Percentiles rank a stretch among this genome's conserved stretches.
Conservation (phyloP, 2,113 vertebrate genomes). For the Physeter macrocephalus region DNA sequence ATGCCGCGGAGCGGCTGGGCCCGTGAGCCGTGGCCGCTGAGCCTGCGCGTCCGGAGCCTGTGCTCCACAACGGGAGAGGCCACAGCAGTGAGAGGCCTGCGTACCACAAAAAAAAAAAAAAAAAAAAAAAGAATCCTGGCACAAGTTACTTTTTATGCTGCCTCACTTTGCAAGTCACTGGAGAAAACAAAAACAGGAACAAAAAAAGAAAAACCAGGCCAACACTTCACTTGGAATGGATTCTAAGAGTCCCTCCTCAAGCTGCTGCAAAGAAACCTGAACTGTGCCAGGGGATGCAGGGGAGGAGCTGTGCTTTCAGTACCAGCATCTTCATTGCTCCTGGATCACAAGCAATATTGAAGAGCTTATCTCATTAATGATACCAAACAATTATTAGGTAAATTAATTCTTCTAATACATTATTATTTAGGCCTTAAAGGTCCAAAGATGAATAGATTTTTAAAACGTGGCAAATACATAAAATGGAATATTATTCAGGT, state of each 20-base stretch:
- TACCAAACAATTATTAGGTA: background rate
- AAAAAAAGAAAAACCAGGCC: background rate
- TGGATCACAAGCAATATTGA: background rate
- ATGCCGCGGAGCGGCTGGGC: too few species aligned
- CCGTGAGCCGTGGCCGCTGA: too few species aligned
- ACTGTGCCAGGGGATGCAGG: accelerated
- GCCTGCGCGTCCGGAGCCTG: too few species aligned
- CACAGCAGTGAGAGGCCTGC: too few species aligned
- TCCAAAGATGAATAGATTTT: background rate
- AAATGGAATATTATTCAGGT: background rate
- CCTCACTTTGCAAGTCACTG: background rate
- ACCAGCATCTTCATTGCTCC: background rate
- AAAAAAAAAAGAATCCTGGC: background rate
- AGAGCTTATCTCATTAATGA: background rate
- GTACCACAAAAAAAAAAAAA: too few species aligned
- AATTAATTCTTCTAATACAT: background rate
- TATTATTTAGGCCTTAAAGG: background rate
- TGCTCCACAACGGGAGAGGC: too few species aligned
- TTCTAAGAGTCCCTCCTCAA: background rate
- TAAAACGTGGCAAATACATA: background rate
- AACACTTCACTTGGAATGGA: background rate
- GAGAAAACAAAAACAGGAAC: background rate
- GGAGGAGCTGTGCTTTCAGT: background rate
- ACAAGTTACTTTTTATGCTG: background rate
- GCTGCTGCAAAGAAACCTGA: background rate